phyloP scores from a whole-genome alignment of 2,113 vertebrate species.

The Phaethornis superciliosus region DNA sequence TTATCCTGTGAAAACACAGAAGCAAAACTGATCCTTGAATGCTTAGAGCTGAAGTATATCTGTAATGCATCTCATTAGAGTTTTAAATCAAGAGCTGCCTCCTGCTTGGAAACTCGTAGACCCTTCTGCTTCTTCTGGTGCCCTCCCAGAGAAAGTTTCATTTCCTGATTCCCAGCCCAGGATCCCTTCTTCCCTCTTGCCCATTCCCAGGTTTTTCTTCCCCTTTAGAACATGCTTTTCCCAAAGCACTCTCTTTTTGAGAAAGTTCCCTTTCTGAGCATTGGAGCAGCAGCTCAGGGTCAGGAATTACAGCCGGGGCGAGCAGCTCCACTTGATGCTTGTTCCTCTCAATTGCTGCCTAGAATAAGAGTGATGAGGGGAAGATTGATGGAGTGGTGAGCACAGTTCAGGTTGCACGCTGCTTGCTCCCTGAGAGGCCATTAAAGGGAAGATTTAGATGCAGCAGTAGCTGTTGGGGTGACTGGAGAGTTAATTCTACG shows the following conservation, averaged over 20 bases:
- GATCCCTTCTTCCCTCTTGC: not conserved
- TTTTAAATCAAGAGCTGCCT: not conserved
- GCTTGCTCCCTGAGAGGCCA: not conserved
- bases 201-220: not conserved
- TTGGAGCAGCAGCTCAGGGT: not conserved
- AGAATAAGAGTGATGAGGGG: not conserved
- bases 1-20: not conserved
- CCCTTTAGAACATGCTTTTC: not conserved
- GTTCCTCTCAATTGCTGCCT: not conserved
- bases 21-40: not conserved
- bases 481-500: not conserved
- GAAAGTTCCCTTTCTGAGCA: not conserved
- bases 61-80: not conserved
- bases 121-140: not conserved
- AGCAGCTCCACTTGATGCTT: not conserved
- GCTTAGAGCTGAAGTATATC: not conserved
- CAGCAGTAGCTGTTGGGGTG: not conserved
- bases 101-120: not conserved
- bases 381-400: slow-evolving; percentile 12
- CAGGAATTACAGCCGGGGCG: not conserved
- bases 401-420: not conserved
- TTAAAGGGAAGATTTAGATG: slow-evolving; percentile 28
- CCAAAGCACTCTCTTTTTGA: not conserved
- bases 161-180: not conserved
- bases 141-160: not conserved